These are phyloP conservation scores for Columba janthina DNA, from an alignment of 2,113 vertebrate genomes.

Conservation along the genomic window DNA sequence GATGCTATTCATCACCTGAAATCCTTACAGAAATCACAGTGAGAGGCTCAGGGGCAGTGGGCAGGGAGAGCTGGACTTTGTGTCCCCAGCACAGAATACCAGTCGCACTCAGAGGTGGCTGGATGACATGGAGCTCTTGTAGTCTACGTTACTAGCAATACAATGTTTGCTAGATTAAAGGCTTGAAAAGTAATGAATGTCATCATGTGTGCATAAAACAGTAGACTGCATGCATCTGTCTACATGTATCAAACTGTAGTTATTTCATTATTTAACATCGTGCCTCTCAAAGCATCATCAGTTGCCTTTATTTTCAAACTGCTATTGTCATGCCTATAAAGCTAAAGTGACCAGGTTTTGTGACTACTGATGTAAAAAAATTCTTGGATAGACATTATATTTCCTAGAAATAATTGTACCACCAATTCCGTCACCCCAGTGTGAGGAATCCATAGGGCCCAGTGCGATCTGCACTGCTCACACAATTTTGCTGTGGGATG, in stretches of 20 bases:
- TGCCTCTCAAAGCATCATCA: background rate
- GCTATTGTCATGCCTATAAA: background rate
- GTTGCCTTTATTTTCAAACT: background rate
- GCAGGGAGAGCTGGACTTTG: background rate
- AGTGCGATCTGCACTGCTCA: background rate
- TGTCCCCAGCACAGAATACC: background rate
- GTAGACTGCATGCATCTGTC: background rate
- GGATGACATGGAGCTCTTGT: background rate
- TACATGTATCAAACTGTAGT: background rate
- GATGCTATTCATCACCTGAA: background rate
- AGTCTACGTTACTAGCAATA: background rate
- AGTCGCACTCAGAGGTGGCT: background rate
- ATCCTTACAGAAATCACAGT: background rate
- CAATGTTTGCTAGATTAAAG: background rate
- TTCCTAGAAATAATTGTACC: background rate
- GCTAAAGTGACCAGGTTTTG: background rate
- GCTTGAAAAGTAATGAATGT: background rate
- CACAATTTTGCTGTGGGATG: background rate
- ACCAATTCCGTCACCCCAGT: background rate
- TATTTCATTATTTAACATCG: background rate
- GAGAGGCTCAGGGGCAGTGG: background rate
- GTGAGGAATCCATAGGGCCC: background rate
- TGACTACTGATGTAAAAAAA: background rate
- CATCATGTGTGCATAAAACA: background rate
- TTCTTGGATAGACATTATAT: background rate